phyloP scores from a whole-genome alignment of 2,113 vertebrate species.

The Menidia beryllina region DNA sequence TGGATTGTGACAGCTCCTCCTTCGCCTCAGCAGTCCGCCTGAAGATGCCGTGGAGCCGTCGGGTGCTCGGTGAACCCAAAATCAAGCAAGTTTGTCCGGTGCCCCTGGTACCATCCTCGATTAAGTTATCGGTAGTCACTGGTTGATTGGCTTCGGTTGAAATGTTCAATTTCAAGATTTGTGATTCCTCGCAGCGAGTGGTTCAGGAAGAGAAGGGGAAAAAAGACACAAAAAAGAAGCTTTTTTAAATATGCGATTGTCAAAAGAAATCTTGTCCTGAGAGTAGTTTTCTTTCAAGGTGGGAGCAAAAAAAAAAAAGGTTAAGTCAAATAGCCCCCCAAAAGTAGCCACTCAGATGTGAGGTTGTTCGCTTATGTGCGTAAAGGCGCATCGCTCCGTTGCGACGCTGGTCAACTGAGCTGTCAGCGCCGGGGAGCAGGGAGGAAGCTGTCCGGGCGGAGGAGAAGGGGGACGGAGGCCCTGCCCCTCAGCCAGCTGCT shows the following conservation, averaged over 20 bases:
- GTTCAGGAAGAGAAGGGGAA: conserved; percentile 12
- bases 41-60: conserved; percentile 37
- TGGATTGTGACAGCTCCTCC: conserved; percentile 32
- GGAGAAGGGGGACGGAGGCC: conserved; percentile 6
- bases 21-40: conserved; percentile 27
- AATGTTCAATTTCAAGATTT: too few species aligned
- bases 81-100: conserved; percentile 38
- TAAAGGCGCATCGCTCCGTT: conserved; percentile 78
- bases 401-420: conserved; percentile 83
- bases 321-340: background rate
- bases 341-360: background rate
- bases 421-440: conserved; percentile 45
- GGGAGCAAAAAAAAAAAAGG: background rate
- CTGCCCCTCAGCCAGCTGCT: background rate
- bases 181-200: conserved; percentile 24
- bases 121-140: conserved; percentile 15
- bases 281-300: conserved; percentile 12
- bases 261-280: conserved; percentile 59
- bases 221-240: too few species aligned
- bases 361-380: background rate
- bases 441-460: conserved; percentile 31
- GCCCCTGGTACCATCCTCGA: conserved; percentile 45
- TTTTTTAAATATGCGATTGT: conserved; percentile 28
- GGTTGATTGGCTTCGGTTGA: too few species aligned
- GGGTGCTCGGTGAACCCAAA: conserved; percentile 24